Evolutionary conservation across 2,113 vertebrate species (phyloP).

Genomic region (Anolis carolinensis): DNA sequence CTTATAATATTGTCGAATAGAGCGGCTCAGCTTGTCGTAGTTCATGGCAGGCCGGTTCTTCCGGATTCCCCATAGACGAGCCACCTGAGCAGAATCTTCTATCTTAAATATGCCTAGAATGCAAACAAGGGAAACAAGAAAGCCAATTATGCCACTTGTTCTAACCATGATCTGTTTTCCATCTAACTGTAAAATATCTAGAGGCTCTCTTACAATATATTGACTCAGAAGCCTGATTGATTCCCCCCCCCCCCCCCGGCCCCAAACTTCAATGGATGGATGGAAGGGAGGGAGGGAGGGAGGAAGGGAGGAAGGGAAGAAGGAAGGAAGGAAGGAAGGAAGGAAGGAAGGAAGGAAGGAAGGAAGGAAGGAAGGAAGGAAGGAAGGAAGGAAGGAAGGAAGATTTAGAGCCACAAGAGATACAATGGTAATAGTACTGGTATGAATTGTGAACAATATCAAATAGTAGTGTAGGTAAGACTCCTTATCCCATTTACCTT

Average conservation of each 20-base stretch:
- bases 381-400: no score
- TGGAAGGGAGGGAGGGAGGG: no score
- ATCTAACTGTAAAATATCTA: no score
- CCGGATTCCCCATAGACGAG: slow-evolving; percentile 93
- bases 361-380: no score
- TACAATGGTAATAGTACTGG: not conserved
- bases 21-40: slow-evolving; percentile 98
- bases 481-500: not conserved
- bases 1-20: slow-evolving; percentile 99
- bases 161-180: not conserved
- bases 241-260: no score
- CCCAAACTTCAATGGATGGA: not conserved
- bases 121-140: not conserved
- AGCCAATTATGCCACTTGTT: not conserved
- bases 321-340: no score
- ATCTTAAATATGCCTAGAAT: slow-evolving; percentile 96
- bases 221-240: not conserved
- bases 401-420: not conserved
- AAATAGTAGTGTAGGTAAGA: not conserved
- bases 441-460: not conserved
- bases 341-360: no score
- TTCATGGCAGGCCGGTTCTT: slow-evolving; percentile 99
- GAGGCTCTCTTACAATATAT: not conserved
- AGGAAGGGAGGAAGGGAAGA: no score
- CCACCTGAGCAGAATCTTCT: slow-evolving; percentile 95